These are phyloP conservation scores for Parasteatoda lunata DNA, from an alignment of 2,888 invertebrate genomes.

Conservation along the genomic window DNA sequence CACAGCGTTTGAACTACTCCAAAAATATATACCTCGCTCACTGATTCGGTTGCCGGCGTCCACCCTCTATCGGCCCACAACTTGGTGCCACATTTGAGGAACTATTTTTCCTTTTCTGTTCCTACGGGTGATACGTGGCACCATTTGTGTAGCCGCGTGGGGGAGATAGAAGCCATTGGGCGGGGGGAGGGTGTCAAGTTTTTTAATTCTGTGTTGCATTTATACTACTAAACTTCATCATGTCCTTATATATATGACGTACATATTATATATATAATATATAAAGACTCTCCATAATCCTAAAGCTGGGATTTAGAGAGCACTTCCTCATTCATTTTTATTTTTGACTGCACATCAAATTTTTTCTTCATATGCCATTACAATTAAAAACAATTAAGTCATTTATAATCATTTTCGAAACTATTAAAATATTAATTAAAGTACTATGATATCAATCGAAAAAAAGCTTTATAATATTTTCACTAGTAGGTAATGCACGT, in stretches of 20 bases:
- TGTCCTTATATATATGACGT: slow-evolving; percentile 69
- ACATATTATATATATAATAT: slow-evolving; percentile 68
- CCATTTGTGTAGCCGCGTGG: slow-evolving; percentile 16
- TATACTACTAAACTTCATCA: slow-evolving; percentile 69
- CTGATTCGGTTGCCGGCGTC: slow-evolving; percentile 39
- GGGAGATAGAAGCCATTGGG: slow-evolving; percentile 19
- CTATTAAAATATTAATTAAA: no score
- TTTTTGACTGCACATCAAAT: no score
- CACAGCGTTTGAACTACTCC: no score
- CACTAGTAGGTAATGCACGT: no score
- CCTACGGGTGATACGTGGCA: slow-evolving; percentile 69
- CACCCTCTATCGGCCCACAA: slow-evolving; percentile 23
- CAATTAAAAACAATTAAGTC: no score
- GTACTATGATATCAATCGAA: no score
- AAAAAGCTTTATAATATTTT: no score
- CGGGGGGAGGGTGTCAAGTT: slow-evolving; percentile 58
- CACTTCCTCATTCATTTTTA: slow-evolving; percentile 32
- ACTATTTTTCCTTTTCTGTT: slow-evolving; percentile 59
- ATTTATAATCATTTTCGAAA: no score
- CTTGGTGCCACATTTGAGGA: slow-evolving; percentile 67
- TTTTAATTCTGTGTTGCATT: slow-evolving; percentile 69
- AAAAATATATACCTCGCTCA: slow-evolving; percentile 49
- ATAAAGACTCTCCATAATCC: slow-evolving; percentile 56
- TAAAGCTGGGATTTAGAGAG: slow-evolving; percentile 44
- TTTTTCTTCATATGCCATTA: no score